Conservation (phyloP, 2,113 vertebrate species). For the Ramphastos sulfuratus region DNA sequence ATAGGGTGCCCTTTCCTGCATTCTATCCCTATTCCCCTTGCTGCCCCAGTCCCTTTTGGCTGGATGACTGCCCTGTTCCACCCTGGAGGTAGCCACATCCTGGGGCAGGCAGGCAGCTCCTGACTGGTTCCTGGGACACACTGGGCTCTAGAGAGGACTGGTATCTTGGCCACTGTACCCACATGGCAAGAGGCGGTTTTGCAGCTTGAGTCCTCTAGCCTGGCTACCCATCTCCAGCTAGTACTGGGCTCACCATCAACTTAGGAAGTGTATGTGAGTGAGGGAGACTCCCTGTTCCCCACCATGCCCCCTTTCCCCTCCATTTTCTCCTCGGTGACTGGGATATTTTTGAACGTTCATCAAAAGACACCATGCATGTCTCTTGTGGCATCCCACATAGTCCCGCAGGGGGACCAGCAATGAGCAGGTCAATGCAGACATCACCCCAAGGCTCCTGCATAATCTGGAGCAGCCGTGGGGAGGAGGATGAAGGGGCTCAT, state of each 20-base stretch:
- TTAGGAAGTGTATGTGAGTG: rapidly evolving
- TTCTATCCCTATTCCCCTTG: not conserved
- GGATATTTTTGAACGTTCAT: not conserved
- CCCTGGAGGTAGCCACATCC: not conserved
- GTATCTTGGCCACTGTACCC: not conserved
- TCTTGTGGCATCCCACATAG: rapidly evolving
- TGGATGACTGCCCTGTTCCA: not conserved
- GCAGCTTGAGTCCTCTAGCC: not conserved
- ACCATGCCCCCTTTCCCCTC: too few species aligned
- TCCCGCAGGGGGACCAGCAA: rapidly evolving
- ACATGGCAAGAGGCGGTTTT: not conserved
- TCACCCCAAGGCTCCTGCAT: not conserved
- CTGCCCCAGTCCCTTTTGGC: not conserved
- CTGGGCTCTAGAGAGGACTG: not conserved
- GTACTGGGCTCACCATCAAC: rapidly evolving
- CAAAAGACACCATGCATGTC: rapidly evolving
- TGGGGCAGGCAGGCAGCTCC: not conserved
- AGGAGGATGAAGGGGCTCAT: not conserved
- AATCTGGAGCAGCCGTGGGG: not conserved
- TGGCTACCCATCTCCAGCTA: not conserved
- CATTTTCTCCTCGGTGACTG: not conserved
- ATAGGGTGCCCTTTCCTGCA: not conserved
- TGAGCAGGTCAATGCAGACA: not conserved
- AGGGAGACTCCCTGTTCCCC: not conserved
- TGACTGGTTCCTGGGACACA: not conserved